Percentiles rank a stretch among this genome's conserved stretches.
phyloP scores from a whole-genome alignment of 2,888 invertebrate genomes.

The Xanthia togata region DNA sequence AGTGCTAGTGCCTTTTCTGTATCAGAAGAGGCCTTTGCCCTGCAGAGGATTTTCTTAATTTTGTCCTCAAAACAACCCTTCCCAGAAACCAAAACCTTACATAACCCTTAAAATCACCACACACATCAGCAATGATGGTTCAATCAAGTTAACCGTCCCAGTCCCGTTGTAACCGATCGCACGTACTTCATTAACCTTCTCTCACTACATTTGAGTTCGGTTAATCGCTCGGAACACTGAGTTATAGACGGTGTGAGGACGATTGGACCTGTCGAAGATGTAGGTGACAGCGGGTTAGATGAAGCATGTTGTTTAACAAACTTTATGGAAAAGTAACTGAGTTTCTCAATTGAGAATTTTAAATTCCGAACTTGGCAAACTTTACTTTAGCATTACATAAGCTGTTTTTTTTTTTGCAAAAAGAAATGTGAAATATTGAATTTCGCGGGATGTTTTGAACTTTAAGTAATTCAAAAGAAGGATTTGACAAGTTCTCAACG shows the following conservation, averaged over 20 bases:
- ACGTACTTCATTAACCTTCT: slow-evolving; percentile 81
- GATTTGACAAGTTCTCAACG: too few relatives aligned
- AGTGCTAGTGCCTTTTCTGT: not conserved
- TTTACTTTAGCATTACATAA: too few relatives aligned
- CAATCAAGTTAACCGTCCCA: slow-evolving; percentile 51
- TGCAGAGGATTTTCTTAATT: not conserved
- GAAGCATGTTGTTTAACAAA: not conserved
- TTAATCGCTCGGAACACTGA: slow-evolving; percentile 84
- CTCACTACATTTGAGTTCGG: slow-evolving; percentile 83
- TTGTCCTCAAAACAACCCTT: not conserved
- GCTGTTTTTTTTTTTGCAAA: too few relatives aligned
- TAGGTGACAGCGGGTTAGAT: slow-evolving; percentile 39
- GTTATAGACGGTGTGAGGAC: slow-evolving; percentile 76
- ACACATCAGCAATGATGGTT: slow-evolving; percentile 46
- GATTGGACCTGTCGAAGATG: slow-evolving; percentile 31
- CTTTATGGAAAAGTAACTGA: too few relatives aligned
- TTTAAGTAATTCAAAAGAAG: too few relatives aligned
- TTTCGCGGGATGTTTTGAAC: too few relatives aligned
- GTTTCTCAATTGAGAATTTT: too few relatives aligned
- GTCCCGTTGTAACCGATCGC: slow-evolving; percentile 57
- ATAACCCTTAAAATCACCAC: slow-evolving; percentile 30
- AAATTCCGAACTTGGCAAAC: too few relatives aligned
- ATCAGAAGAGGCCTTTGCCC: not conserved
- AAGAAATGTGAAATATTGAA: too few relatives aligned
- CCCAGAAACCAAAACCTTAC: not conserved